Percentiles rank a stretch among this genome's conserved stretches.
phyloP scores from a whole-genome alignment of 2,888 invertebrate genomes.

The Pecten maximus region DNA sequence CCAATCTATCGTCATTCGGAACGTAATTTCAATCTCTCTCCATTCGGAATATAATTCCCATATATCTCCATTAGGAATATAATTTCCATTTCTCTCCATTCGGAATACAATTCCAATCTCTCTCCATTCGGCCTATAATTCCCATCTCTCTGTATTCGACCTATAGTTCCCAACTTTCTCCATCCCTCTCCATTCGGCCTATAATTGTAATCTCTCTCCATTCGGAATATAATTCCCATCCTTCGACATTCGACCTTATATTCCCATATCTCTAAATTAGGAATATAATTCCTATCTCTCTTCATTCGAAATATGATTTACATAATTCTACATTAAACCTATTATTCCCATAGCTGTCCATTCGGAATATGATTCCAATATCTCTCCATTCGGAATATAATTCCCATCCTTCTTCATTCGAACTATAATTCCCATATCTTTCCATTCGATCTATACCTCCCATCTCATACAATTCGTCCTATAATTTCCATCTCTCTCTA shows the following conservation, averaged over 20 bases:
- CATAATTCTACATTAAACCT: too few species aligned
- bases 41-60: too few species aligned
- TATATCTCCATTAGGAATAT: too few species aligned
- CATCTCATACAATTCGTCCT: neutral
- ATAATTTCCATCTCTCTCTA: neutral
- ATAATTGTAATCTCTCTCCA: neutral
- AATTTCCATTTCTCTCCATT: neutral
- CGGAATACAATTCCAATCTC: neutral
- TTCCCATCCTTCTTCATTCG: neutral
- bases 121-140: neutral
- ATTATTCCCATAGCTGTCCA: neutral
- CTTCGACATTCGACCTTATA: neutral
- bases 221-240: too few species aligned
- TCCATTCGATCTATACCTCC: neutral
- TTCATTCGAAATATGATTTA: too few species aligned
- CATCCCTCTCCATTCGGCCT: neutral
- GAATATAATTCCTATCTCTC: too few species aligned
- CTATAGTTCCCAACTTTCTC: neutral
- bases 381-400: neutral
- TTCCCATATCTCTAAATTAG: too few species aligned
- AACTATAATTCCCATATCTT: neutral
- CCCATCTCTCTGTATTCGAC: neutral
- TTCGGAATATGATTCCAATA: neutral
- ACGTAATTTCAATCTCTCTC: too few species aligned
- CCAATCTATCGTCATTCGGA: neutral